These are phyloP conservation scores for Larimichthys crocea DNA, from an alignment of 2,113 vertebrate genomes.

Conservation along the genomic window DNA sequence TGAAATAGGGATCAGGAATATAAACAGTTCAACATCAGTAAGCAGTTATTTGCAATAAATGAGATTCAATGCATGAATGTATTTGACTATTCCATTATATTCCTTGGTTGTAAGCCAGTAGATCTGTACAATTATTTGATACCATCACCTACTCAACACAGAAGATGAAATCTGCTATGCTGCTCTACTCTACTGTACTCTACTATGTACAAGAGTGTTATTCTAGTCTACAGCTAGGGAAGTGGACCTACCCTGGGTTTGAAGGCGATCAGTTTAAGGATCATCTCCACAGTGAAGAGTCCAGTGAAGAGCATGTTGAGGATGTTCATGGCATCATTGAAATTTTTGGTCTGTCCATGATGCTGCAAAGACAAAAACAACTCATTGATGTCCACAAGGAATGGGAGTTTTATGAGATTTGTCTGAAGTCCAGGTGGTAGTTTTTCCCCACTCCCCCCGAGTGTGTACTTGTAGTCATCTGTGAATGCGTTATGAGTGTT, in stretches of 20 bases:
- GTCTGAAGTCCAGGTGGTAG: neutral
- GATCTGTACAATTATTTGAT: neutral
- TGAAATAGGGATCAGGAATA: conserved; percentile 20
- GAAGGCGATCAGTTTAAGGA: conserved; percentile 99
- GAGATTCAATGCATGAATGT: neutral
- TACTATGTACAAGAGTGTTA: neutral
- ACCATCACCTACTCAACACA: neutral
- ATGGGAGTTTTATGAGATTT: neutral
- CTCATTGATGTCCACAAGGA: neutral
- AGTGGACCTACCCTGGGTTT: conserved; percentile 93
- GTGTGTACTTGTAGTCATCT: neutral
- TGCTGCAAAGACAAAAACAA: conserved; percentile 84
- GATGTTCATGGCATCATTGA: conserved; percentile 98
- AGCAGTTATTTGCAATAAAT: conserved; percentile 17
- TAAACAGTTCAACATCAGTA: conserved; percentile 8
- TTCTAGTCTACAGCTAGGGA: neutral
- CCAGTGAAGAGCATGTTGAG: conserved; percentile 99
- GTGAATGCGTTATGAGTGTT: neutral
- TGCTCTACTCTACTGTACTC: neutral
- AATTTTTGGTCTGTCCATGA: conserved; percentile 94
- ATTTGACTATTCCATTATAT: neutral
- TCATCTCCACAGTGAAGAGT: conserved; percentile 99
- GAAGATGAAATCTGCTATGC: neutral
- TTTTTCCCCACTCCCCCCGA: neutral
- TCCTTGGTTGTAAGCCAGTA: neutral